These are phyloP conservation scores for Antedon mediterranea DNA, from an alignment of 53 echinoderm and acorn worm species.

Conservation along the genomic window DNA sequence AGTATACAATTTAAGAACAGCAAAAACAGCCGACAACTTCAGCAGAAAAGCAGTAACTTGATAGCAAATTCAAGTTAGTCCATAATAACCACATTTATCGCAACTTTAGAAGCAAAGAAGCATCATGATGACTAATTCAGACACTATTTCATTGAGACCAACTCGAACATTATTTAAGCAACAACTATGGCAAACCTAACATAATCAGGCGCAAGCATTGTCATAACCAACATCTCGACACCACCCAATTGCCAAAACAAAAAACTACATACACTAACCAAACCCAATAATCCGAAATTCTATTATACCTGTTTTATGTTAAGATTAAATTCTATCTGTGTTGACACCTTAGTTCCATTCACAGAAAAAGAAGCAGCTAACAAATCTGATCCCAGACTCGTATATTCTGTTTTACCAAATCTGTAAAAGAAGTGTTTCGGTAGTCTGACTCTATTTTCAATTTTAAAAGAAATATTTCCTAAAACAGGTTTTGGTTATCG, in stretches of 20 bases:
- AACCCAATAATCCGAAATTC: no score
- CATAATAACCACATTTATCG: no score
- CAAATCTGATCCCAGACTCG: neutral
- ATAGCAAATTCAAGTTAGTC: no score
- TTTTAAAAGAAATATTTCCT: no score
- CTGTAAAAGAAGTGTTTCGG: neutral
- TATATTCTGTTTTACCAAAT: neutral
- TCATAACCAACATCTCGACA: neutral
- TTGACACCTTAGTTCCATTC: neutral
- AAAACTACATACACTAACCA: neutral
- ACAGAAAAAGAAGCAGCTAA: neutral
- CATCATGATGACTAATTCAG: no score
- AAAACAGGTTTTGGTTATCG: no score
- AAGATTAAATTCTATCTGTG: neutral
- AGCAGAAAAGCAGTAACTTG: no score
- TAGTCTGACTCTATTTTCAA: no score
- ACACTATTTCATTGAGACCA: no score
- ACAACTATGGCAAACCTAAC: no score
- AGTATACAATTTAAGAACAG: neutral
- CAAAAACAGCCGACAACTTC: neutral
- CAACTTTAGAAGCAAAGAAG: no score
- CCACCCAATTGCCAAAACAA: neutral
- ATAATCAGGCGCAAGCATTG: neutral
- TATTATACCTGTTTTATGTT: neutral
- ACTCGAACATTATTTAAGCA: no score